A percentile compares a stretch with the other conserved stretches of the same genome.
phyloP scores from a whole-genome alignment of 2,888 invertebrate genomes.

The Trisateles emortualis region DNA sequence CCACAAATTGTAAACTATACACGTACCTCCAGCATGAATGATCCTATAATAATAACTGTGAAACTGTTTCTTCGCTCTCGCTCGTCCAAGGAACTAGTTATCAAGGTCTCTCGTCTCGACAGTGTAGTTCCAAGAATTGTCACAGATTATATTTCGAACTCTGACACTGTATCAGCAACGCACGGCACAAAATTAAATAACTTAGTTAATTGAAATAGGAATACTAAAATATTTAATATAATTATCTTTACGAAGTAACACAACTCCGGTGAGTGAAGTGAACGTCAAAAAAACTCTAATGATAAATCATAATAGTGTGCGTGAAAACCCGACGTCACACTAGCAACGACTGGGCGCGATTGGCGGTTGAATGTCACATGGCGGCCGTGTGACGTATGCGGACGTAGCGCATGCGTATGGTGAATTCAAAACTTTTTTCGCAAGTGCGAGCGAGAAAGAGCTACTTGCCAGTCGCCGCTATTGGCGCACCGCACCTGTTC shows the following conservation, averaged over 20 bases:
- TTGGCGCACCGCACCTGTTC: constrained; percentile 11
- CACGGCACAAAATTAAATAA: constrained; percentile 35
- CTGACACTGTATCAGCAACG: constrained; percentile 55
- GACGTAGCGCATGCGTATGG: constrained; percentile 74
- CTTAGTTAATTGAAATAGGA: constrained; percentile 2
- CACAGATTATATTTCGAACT: constrained; percentile 73
- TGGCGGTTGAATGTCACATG: constrained; percentile 72
- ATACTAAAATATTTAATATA: constrained; percentile 27
- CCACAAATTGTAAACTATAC: constrained; percentile 79
- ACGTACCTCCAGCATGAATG: constrained; percentile 87
- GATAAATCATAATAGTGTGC: constrained; percentile 61
- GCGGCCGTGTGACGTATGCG: constrained; percentile 65
- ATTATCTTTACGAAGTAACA: constrained; percentile 48
- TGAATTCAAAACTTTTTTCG: constrained; percentile 67
- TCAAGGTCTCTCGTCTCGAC: constrained; percentile 85
- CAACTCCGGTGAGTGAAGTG: constrained; percentile 61
- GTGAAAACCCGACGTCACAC: constrained; percentile 65
- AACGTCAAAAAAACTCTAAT: constrained; percentile 67
- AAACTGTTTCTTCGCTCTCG: constrained; percentile 73
- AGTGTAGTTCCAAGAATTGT: constrained; percentile 81
- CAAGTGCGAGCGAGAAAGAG: constrained; percentile 54
- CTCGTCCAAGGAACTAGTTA: constrained; percentile 85
- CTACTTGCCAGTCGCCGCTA: too few species aligned
- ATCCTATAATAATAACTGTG: constrained; percentile 83
- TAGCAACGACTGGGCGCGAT: constrained; percentile 63